phyloP scores from a whole-genome alignment of 2,888 invertebrate genomes.

The Noctua janthina region DNA sequence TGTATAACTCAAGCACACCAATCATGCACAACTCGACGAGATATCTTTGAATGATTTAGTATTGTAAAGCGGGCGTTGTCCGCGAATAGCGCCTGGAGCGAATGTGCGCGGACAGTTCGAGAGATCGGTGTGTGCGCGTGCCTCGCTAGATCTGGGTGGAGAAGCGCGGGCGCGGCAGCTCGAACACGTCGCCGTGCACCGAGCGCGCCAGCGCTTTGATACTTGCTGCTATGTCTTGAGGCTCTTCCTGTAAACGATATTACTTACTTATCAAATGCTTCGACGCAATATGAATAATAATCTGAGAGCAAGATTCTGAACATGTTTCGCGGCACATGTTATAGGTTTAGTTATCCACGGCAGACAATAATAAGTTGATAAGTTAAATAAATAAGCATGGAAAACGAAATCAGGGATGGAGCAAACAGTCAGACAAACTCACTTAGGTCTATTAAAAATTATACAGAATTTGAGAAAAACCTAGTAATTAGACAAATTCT shows the following conservation, averaged over 20 bases:
- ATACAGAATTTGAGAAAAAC: background rate
- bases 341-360: background rate
- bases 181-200: slow-evolving; percentile 97
- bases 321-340: background rate
- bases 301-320: background rate
- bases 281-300: background rate
- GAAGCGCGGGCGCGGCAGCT: slow-evolving; percentile 96
- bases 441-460: background rate
- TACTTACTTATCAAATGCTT: background rate
- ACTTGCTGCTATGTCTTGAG: slow-evolving; percentile 96
- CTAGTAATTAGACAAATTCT: slow-evolving; percentile 52
- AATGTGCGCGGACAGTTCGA: slow-evolving; percentile 46
- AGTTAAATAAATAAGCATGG: background rate
- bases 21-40: slow-evolving; percentile 76
- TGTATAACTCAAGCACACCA: slow-evolving; percentile 70
- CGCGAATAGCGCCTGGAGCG: slow-evolving; percentile 47
- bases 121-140: slow-evolving; percentile 17
- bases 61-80: slow-evolving; percentile 64
- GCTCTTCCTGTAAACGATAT: slow-evolving; percentile 88
- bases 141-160: slow-evolving; percentile 94
- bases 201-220: slow-evolving; percentile 98
- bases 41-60: slow-evolving; percentile 64
- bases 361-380: background rate
- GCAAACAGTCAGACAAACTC: background rate
- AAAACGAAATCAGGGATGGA: background rate